Conservation (phyloP, 2,797 vertebrate species). For the Spinus pinus region DNA sequence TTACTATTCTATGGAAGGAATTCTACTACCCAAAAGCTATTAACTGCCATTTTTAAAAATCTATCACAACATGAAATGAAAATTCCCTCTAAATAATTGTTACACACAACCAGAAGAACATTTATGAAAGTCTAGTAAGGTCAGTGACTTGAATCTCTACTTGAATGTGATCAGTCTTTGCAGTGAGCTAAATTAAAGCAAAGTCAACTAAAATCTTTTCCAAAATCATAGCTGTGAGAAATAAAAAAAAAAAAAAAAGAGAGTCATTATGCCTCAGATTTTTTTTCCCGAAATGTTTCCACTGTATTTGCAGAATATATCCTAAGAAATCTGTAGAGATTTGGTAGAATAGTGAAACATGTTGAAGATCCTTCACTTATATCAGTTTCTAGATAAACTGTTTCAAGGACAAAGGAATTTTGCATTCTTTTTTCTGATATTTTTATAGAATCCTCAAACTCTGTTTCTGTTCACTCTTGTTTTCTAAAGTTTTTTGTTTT, state of each 20-base stretch:
- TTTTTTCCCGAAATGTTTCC: not conserved
- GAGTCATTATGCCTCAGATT: not conserved
- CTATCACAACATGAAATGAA: not conserved
- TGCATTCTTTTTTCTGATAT: not conserved
- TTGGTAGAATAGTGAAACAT: not conserved
- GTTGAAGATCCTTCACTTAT: not conserved
- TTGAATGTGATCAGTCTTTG: not conserved
- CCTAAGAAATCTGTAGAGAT: not conserved
- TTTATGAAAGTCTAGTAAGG: not conserved
- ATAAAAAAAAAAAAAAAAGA: not conserved
- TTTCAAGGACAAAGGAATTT: not conserved
- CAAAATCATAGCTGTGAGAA: not conserved
- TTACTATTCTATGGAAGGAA: not conserved
- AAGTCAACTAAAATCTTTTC: not conserved
- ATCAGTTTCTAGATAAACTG: not conserved
- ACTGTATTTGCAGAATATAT: not conserved
- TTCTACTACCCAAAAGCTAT: not conserved
- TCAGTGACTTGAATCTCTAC: not conserved
- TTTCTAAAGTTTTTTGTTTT: not conserved
- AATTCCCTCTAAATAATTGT: not conserved
- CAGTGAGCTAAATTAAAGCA: not conserved
- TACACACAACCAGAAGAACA: not conserved
- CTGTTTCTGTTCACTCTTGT: not conserved
- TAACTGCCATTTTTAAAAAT: not conserved
- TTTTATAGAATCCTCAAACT: not conserved